These are phyloP conservation scores for Gobio gobio DNA, from an alignment of 2,113 vertebrate genomes.

Conservation along the genomic window DNA sequence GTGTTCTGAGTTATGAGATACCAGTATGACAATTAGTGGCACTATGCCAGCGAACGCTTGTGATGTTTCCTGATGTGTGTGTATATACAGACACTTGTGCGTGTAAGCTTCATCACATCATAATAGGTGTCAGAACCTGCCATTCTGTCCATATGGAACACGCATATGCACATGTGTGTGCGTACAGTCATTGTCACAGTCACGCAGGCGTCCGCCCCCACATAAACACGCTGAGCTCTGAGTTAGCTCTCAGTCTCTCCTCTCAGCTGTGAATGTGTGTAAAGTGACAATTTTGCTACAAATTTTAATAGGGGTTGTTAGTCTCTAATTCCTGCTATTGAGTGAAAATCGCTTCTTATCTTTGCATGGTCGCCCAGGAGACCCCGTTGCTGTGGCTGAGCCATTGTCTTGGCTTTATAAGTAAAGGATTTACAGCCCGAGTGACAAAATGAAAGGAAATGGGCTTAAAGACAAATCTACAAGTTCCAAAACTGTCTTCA, in stretches of 20 bases:
- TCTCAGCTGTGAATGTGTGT: conserved; percentile 40
- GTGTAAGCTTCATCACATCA: background rate
- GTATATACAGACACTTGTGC: background rate
- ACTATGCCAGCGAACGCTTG: background rate
- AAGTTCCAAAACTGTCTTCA: conserved; percentile 34
- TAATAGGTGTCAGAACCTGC: conserved; percentile 33
- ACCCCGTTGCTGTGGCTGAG: conserved; percentile 22
- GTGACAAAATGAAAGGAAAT: conserved; percentile 55
- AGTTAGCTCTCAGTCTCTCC: conserved; percentile 40
- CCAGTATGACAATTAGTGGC: background rate
- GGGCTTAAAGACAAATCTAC: conserved; percentile 57
- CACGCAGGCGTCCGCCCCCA: background rate
- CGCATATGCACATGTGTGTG: background rate
- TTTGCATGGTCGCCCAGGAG: conserved; percentile 56
- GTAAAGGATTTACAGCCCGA: conserved; percentile 52
- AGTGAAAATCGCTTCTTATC: conserved; percentile 69
- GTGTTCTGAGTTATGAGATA: conserved; percentile 2
- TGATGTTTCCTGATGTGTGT: conserved; percentile 23
- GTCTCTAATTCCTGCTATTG: conserved; percentile 70
- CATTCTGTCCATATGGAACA: conserved; percentile 1
- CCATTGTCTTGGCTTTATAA: conserved; percentile 66
- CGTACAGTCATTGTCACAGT: background rate
- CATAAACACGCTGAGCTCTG: background rate
- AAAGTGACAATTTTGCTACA: conserved; percentile 53
- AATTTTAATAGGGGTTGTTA: conserved; percentile 68